Evolutionary conservation across 2,113 vertebrate species (phyloP), one percentile per base, ranked within the genome.

Genomic region (Zingel zingel): DNA sequence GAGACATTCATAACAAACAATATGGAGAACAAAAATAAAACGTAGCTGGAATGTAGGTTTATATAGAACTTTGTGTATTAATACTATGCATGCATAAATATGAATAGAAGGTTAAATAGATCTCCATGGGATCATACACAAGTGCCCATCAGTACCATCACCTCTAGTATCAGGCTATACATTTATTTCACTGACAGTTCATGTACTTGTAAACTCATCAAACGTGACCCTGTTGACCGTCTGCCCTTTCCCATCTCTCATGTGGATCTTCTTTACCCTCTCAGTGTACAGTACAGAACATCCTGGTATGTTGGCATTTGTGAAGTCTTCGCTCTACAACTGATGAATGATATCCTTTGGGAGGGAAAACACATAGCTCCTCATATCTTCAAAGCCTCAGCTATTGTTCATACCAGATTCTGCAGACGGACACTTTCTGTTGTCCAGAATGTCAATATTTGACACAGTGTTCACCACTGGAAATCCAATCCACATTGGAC

Each of bases 401-500:
- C 51, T 25, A 58, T 76, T 75, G 69, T 77, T 79, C 68, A 66
- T 25, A 74, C 27, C 7, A 68, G 6, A 63, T 62, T 72, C 33
- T 62, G 57, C 65, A 74, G 73, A 66, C 10, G 14, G 27, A 86
- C 64, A 65, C 45, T 74, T 68, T 87, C 23, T 72, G 14, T 74
- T 53, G 56, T 88, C 56, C n/a, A 82, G 56, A 23, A 59, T 77
- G 71, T 39, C 65, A 69, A 39, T 27, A 70, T 84, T 57, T 74
- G 57, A 85, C 36, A 71, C 65, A 59, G 77, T 59, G 19, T 57
- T 74, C 57, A 16, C 74, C 70, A 16, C 54, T 76, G 75, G 86
- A 86, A 79, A 86, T 85, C 18, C 2, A 86, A 81, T 63, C 33
- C 77, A 81, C 57, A 69, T 83, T 83, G 72, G 68, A 48, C 88